Evolutionary conservation across 2,888 invertebrate species (phyloP).

Genomic region (Acanthopleura granulata): DNA sequence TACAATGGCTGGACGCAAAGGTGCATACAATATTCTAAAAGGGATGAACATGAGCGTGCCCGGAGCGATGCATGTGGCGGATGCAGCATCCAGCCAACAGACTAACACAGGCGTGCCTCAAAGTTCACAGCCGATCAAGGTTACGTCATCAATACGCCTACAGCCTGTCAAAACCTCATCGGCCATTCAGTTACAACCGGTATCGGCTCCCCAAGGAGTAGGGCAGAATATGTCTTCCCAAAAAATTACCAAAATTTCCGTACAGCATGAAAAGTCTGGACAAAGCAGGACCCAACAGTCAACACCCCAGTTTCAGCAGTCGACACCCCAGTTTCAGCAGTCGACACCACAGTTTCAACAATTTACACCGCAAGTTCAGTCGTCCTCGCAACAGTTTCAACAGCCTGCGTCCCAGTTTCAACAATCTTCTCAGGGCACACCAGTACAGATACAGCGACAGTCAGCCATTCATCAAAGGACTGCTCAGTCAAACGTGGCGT

Average conservation of each 20-base stretch:
- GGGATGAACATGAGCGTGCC: constrained; percentile 12
- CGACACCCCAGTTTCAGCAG: background rate
- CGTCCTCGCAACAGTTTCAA: background rate
- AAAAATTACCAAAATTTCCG: constrained; percentile 1
- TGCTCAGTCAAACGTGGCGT: too few species aligned
- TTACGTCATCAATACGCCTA: constrained; percentile 1
- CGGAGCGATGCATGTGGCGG: background rate
- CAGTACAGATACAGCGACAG: background rate
- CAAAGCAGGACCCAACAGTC: background rate
- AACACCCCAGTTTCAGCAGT: background rate
- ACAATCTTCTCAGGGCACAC: background rate
- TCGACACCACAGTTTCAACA: background rate
- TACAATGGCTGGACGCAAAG: constrained; percentile 12
- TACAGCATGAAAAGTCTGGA: constrained; percentile 5
- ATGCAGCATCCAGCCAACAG: background rate
- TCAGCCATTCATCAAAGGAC: background rate
- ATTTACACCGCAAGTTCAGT: background rate
- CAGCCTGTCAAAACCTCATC: background rate
- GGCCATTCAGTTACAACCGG: background rate
- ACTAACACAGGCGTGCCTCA: background rate
- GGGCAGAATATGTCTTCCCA: background rate
- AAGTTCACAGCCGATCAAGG: background rate
- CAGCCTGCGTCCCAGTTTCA: background rate
- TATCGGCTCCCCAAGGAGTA: background rate
- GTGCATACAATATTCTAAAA: constrained; percentile 8